Percentiles rank a stretch among this genome's conserved stretches.
Conservation (phyloP, 2,113 vertebrate species). For the Notarius lentiginosus region DNA sequence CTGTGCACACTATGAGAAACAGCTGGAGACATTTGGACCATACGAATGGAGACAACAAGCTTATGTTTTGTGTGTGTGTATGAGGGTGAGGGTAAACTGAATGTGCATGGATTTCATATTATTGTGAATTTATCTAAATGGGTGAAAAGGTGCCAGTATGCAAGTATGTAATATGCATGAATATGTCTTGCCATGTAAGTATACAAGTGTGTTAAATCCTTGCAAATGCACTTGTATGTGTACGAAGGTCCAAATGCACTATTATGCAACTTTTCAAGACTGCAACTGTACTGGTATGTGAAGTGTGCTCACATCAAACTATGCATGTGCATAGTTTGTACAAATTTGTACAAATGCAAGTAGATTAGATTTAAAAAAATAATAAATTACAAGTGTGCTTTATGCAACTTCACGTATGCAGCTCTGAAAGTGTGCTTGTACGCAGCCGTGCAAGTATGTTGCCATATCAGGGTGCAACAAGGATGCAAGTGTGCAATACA, state of each 20-base stretch:
- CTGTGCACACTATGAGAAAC: constrained; percentile 53
- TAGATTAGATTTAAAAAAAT: no score
- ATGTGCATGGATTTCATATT: neutral
- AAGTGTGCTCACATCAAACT: no score
- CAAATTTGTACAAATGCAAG: no score
- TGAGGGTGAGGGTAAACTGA: neutral
- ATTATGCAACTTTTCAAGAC: neutral
- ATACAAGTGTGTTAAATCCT: neutral
- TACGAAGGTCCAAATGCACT: neutral
- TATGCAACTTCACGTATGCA: neutral
- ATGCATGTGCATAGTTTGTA: no score
- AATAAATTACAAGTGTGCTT: neutral
- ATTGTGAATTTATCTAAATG: neutral
- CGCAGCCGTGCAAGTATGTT: neutral
- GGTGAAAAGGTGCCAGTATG: neutral
- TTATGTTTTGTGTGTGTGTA: constrained; percentile 24
- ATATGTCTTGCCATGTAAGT: neutral
- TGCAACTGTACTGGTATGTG: neutral
- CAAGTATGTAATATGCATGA: neutral
- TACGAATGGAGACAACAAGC: constrained; percentile 28
- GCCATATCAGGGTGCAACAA: neutral
- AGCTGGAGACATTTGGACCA: constrained; percentile 51
- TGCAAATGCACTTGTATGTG: neutral
- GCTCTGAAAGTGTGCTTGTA: neutral
- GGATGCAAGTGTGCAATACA: neutral